Conservation (phyloP, 2,113 vertebrate genomes). For the Ardeotis arabs region DNA sequence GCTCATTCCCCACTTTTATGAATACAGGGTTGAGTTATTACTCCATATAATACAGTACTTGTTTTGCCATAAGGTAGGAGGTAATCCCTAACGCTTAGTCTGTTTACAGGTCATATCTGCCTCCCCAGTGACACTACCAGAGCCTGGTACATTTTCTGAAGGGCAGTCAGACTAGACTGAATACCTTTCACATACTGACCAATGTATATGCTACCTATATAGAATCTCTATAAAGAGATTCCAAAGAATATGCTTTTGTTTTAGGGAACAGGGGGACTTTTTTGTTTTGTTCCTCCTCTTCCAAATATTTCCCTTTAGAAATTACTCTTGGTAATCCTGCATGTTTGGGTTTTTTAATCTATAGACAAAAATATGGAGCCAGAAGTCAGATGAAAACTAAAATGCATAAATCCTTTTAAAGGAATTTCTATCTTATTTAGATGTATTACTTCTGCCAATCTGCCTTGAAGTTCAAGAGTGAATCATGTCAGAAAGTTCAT, state of each 20-base stretch:
- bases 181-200: not conserved
- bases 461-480: not conserved
- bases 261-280: not conserved
- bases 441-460: slow-evolving; percentile 7
- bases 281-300: not conserved
- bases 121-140: not conserved
- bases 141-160: not conserved
- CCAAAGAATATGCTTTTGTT: slow-evolving; percentile 32
- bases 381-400: slow-evolving; percentile 3
- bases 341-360: not conserved
- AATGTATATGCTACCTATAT: not conserved
- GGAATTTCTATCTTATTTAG: not conserved
- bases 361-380: slow-evolving; percentile 1
- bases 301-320: not conserved
- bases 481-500: not conserved
- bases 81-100: slow-evolving; percentile 13
- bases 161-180: not conserved
- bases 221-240: not conserved
- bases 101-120: not conserved
- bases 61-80: slow-evolving; percentile 22
- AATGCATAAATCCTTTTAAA: slow-evolving; percentile 7
- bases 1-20: slow-evolving; percentile 9
- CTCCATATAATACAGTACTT: slow-evolving; percentile 16
- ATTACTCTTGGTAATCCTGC: not conserved
- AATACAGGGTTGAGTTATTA: slow-evolving; percentile 10